phyloP scores from a whole-genome alignment of 2,113 vertebrate genomes.

The Pycnonotus jocosus region DNA sequence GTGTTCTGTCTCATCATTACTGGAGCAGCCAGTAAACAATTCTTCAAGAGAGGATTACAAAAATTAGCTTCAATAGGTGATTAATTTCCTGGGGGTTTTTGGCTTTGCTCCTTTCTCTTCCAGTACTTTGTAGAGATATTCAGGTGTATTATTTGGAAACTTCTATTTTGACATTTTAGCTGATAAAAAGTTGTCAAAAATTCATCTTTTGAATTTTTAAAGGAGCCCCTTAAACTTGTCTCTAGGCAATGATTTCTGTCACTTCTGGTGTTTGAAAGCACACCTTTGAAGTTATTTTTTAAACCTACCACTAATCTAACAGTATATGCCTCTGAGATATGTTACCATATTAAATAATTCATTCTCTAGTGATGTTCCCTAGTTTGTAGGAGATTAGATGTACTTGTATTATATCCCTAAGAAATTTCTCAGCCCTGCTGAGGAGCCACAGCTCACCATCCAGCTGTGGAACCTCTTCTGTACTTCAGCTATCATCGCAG shows the following conservation, averaged over 20 bases:
- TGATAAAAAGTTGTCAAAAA: not conserved
- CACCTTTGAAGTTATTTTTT: not conserved
- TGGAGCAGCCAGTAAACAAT: not conserved
- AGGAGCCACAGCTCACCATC: not conserved
- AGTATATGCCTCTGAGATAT: not conserved
- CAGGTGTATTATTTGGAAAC: not conserved
- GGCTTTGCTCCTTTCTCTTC: not conserved
- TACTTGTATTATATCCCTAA: not conserved
- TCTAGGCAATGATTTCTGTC: not conserved
- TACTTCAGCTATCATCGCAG: not conserved
- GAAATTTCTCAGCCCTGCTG: not conserved
- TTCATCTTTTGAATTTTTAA: not conserved
- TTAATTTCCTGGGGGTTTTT: accelerated
- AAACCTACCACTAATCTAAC: not conserved
- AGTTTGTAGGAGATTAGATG: not conserved
- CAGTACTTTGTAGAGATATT: not conserved
- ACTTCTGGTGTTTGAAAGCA: not conserved
- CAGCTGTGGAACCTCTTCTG: not conserved
- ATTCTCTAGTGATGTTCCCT: not conserved
- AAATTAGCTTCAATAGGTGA: not conserved
- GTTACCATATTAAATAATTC: not conserved
- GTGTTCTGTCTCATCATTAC: not conserved
- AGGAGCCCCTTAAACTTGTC: not conserved
- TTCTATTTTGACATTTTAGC: not conserved
- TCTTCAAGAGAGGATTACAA: not conserved